Base-by-base conservation (phyloP, 2,113 vertebrate genomes). In the Lynx canadensis region DNA sequence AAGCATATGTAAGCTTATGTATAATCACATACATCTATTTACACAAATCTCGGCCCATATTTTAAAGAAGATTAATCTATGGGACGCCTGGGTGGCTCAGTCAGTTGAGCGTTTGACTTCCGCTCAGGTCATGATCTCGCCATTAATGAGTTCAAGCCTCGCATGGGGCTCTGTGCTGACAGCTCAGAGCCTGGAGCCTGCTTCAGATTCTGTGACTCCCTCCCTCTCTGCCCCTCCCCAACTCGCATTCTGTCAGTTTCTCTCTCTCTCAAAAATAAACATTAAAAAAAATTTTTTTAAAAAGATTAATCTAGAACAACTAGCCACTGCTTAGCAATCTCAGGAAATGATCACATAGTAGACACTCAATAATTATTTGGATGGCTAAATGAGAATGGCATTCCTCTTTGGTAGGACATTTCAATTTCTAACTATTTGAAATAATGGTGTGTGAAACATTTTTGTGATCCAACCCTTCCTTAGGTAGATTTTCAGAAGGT, bases 341-440 rank as follows among this genome's bases (percentile, higher is more conserved):
- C 21, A 68, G 25, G 50, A 81, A 69, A 89, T 38, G 7, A 74
- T 73, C 23, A 29, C 55, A 50, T 9, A 21, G 45, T 50, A 60
- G 27, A 18, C 19, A 57, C 25, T 73, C 78, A 27, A 52, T n/a
- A 88, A 60, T 60, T 74, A 87, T 50, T 82, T 76, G 31, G 83
- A 38, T 78, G 76, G 66, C 36, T 80, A 50, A 71, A 36, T 78
- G 63, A 93, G 82, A 12, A 48, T 69, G 76, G 4, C 5, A n/a
- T 79, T 84, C 4, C 33, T 94, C 4, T 60, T 89, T 57, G 63
- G 38, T 13, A 66, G 73, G 31, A 45, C 36, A 74, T 33, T 78
- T 87, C 63, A 33, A 52, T 92, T 89, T 90, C 36, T 95, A 52
- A 18, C 21, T 29, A 3, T 81, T 95, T 60, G 89, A 88, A 96